Base-by-base conservation (phyloP, 2,888 invertebrate genomes). In the Cephus pulcher region DNA sequence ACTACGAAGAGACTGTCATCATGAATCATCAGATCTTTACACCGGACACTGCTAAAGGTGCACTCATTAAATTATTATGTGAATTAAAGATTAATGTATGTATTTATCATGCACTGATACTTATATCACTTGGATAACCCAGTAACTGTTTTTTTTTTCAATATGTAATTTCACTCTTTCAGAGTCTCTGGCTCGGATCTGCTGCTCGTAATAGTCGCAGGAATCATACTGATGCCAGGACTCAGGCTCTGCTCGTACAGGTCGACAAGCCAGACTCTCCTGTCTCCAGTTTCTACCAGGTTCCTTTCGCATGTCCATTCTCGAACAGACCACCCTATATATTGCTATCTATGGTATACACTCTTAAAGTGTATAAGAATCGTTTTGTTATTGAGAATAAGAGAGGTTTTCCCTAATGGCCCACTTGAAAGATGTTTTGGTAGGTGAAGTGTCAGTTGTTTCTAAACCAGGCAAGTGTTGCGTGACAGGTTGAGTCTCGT, bases 241-340 rank as follows among this genome's bases (percentile, higher is more conserved):
- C 40, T 23, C 40, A 23, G 23, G 6, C 23, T 23, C 40, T 6
- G 23, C 23, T 56, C 1, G 32, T 71, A n/a, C 12, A 71, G 32
- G 32, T 71, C 34, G 71, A 71, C 32, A 34, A 71, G 71, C 32
- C 32, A 71, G 71, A 32, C 71, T 30, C 71, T 71, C 71, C 71
- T 71, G 71, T 71, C 71, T 71, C 71, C 71, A 71, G 33, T 71
- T 33, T 71, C 71, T 71, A 33, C 34, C 71, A 33, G 32, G 32
- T 15, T 71, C 71, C 71, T 71, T 71, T 33, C 71, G 40, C 40
- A 56, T 56, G 40, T 56, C 40, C 40, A 56, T 56, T 56, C 23
- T 56, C 40, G 40, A 56, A 56, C 40, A 56, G 40, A 56, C 23
- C 40, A 56, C 40, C 40, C 40, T 56, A 23, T 56, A 56, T 23